Evolutionary conservation across 2,888 invertebrate genomes (phyloP).

Genomic region (Cephus rjabovi): DNA sequence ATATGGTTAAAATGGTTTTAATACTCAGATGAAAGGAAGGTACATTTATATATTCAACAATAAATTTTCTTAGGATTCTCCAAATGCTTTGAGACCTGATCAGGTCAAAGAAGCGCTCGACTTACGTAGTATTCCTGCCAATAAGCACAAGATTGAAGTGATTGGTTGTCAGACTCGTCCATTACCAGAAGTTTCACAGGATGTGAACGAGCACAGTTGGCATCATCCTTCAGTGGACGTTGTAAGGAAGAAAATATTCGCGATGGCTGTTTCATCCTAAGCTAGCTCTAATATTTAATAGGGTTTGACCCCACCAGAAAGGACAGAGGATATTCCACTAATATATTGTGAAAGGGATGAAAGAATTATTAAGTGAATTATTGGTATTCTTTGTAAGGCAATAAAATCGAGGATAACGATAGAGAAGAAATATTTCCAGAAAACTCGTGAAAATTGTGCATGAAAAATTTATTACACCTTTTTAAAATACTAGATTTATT

Average conservation of each 20-base stretch:
- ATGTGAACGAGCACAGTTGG: conserved; percentile 37
- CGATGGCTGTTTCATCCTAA: conserved; percentile 43
- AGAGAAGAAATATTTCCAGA: not conserved
- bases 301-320: not conserved
- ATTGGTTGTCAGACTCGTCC: conserved; percentile 57
- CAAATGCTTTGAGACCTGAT: conserved; percentile 53
- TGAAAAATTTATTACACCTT: not conserved
- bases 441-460: not conserved
- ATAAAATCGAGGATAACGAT: not conserved
- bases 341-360: not conserved
- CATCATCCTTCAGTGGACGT: conserved; percentile 47
- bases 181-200: conserved; percentile 33
- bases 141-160: conserved; percentile 61
- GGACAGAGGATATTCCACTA: not conserved
- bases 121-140: conserved; percentile 58
- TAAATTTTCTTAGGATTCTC: conserved; percentile 50
- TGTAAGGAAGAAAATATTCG: conserved; percentile 54
- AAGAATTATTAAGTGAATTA: not conserved
- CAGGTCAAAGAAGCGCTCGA: conserved; percentile 62
- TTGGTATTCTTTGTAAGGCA: not conserved
- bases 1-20: not conserved
- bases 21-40: conserved; percentile 5
- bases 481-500: not conserved
- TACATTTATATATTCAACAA: not conserved
- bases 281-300: conserved; percentile 10